Evolutionary conservation across 2,797 vertebrate genomes (phyloP).

Genomic region (Cyprinella venusta): DNA sequence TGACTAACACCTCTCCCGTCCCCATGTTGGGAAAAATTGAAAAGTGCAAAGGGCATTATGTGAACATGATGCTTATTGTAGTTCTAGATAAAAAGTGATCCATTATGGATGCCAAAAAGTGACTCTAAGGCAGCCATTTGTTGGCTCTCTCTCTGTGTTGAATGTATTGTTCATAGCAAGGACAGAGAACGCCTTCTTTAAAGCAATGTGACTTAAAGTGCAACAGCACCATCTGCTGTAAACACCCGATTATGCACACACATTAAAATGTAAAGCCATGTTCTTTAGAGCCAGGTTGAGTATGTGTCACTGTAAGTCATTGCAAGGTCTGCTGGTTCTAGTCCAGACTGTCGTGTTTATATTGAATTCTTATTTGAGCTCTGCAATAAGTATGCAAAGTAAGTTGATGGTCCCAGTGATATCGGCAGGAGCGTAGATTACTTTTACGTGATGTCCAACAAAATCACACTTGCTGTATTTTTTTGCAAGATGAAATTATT

Average conservation of each 20-base stretch:
- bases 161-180: constrained; percentile 77
- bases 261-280: constrained; percentile 23
- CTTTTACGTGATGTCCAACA: neutral
- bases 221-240: constrained; percentile 80
- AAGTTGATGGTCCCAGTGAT: constrained; percentile 19
- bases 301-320: constrained; percentile 20
- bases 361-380: constrained; percentile 31
- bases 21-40: too few species aligned
- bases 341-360: constrained; percentile 24
- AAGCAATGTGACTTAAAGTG: constrained; percentile 56
- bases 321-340: constrained; percentile 16
- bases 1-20: too few species aligned
- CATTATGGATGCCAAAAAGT: neutral
- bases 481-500: neutral
- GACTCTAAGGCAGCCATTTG: neutral
- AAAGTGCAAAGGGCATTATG: neutral
- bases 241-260: constrained; percentile 31
- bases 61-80: too few species aligned
- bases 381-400: constrained; percentile 18
- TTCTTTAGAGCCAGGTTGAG: neutral
- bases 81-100: too few species aligned
- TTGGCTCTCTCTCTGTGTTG: constrained; percentile 53
- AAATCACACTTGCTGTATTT: constrained; percentile 8
- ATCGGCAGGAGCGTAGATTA: constrained; percentile 5
- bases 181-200: constrained; percentile 66